Evolutionary conservation across 2,888 invertebrate species (phyloP).

Genomic region (Platypus cylindrus): DNA sequence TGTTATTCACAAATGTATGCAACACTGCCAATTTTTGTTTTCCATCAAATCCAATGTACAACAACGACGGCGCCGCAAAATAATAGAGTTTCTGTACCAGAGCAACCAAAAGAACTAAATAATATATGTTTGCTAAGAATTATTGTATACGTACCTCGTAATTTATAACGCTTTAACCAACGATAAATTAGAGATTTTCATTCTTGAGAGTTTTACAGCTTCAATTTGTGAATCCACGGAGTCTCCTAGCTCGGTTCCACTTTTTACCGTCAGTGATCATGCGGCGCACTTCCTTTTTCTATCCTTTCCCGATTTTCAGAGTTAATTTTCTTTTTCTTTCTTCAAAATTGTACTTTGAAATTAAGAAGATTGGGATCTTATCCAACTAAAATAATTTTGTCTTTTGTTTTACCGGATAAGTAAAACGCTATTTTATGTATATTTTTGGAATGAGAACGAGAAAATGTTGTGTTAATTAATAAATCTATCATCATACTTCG

Average conservation of each 20-base stretch:
- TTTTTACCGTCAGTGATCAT: constrained; percentile 15
- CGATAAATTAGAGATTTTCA: constrained; percentile 18
- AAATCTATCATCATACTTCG: no score
- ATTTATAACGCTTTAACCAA: constrained; percentile 18
- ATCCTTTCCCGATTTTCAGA: constrained; percentile 12
- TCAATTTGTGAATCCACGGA: constrained; percentile 16
- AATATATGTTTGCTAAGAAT: constrained; percentile 18
- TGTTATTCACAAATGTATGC: no score
- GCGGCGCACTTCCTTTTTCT: constrained; percentile 14
- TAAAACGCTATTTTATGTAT: no score
- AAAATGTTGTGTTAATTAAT: no score
- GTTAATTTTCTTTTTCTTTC: constrained; percentile 11
- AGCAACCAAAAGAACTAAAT: constrained; percentile 16
- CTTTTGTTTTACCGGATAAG: no score
- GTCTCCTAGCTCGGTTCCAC: constrained; percentile 13
- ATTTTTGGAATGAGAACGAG: no score
- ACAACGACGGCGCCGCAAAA: constrained; percentile 16
- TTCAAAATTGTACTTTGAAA: constrained; percentile 16
- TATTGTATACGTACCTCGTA: constrained; percentile 17
- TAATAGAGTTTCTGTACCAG: constrained; percentile 13
- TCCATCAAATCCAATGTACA: constrained; percentile 9
- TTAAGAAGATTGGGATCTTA: constrained; percentile 15
- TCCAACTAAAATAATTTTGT: constrained; percentile 16
- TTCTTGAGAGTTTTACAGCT: constrained; percentile 18
- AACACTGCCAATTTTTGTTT: constrained; percentile 15